Conservation (phyloP, 2,113 vertebrate genomes). For the Ciconia stormi region DNA sequence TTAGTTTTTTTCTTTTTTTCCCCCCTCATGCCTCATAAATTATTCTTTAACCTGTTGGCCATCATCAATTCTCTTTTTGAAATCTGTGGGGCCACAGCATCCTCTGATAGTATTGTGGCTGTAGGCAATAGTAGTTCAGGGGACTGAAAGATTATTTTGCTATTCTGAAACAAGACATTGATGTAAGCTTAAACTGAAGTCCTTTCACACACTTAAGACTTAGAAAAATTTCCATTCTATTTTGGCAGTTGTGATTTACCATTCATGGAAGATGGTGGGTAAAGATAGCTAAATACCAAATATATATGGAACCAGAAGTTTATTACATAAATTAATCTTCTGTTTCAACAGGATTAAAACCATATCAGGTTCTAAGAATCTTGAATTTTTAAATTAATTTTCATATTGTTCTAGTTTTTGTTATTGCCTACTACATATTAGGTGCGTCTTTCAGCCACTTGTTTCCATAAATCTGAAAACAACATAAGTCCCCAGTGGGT, state of each 20-base stretch:
- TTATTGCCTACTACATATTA: background rate
- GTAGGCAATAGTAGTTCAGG: background rate
- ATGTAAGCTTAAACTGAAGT: background rate
- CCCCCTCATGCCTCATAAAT: background rate
- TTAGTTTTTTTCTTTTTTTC: background rate
- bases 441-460: background rate
- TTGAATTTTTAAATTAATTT: background rate
- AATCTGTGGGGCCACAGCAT: background rate
- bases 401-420: background rate
- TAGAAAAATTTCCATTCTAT: background rate
- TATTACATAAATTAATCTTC: background rate
- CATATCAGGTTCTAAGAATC: background rate
- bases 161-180: background rate
- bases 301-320: background rate
- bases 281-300: background rate
- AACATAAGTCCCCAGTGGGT: background rate
- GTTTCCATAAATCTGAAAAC: background rate
- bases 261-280: background rate
- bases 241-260: background rate
- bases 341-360: background rate
- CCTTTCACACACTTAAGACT: background rate
- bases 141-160: background rate
- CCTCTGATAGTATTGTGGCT: background rate
- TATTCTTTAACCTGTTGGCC: background rate
- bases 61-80: background rate